Conservation (phyloP, 2,113 vertebrate species). For the Scortum barcoo region DNA sequence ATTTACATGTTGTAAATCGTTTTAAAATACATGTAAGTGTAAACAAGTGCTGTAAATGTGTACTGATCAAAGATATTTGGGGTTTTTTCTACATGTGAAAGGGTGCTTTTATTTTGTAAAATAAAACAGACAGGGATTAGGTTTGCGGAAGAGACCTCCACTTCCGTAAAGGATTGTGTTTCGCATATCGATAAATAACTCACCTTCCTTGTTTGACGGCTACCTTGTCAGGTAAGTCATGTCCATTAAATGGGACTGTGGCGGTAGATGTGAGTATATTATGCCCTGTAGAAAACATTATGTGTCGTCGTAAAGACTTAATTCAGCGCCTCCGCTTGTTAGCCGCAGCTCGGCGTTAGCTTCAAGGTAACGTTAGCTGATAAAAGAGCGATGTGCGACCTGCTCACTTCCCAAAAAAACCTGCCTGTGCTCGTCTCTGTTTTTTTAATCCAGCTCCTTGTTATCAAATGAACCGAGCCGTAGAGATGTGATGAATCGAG, state of each 20-base stretch:
- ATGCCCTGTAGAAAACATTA: background rate
- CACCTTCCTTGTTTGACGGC: constrained; percentile 67
- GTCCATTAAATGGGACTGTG: background rate
- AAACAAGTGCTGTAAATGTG: no score
- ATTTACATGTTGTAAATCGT: background rate
- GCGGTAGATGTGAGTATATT: background rate
- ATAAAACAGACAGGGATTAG: background rate
- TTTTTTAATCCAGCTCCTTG: background rate
- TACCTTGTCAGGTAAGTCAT: constrained; percentile 75
- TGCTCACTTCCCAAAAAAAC: background rate
- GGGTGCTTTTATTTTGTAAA: constrained; percentile 64
- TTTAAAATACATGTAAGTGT: background rate
- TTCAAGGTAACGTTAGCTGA: constrained; percentile 63
- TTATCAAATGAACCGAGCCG: no score
- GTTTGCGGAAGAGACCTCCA: constrained; percentile 44
- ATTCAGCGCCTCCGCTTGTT: constrained; percentile 32
- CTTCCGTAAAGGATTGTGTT: constrained; percentile 79
- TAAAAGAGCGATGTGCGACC: constrained; percentile 6
- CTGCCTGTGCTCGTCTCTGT: background rate
- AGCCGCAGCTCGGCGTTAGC: constrained; percentile 68
- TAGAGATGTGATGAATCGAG: background rate
- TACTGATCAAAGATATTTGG: background rate
- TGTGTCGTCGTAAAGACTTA: background rate
- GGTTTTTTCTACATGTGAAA: background rate
- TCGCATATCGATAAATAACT: constrained; percentile 76